These are phyloP conservation scores for Chironex yamaguchii DNA, from an alignment of 30 jellyfish, hydroid and myxozoan species.

Conservation along the genomic window DNA sequence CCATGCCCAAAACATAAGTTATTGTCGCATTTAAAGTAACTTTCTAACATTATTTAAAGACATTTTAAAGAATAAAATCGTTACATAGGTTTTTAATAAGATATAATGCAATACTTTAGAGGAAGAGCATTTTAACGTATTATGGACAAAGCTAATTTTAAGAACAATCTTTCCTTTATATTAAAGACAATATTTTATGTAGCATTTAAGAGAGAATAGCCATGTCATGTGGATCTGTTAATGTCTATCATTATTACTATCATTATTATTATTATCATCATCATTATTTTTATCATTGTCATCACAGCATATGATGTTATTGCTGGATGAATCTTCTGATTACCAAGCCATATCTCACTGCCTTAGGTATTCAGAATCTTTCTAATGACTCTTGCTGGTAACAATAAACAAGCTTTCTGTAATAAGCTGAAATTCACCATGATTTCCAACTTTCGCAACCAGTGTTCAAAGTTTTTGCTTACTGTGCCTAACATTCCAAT, in stretches of 20 bases:
- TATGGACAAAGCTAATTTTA: too few species aligned
- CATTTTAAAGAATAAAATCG: not conserved
- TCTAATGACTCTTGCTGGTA: not conserved
- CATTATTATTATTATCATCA: not conserved
- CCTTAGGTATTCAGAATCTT: not conserved
- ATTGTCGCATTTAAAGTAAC: slow-evolving; percentile 14
- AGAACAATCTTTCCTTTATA: too few species aligned
- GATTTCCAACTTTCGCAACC: not conserved
- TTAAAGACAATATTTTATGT: slow-evolving; percentile 9
- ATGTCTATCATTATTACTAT: not conserved
- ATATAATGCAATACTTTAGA: not conserved
- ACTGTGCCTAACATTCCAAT: not conserved
- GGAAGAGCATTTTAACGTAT: not conserved
- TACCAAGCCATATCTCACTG: not conserved
- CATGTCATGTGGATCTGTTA: not conserved
- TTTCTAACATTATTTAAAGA: slow-evolving; percentile 7
- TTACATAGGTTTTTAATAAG: slow-evolving; percentile 27
- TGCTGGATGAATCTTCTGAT: not conserved
- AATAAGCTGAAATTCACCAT: not conserved
- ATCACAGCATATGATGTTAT: not conserved
- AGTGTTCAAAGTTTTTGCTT: not conserved
- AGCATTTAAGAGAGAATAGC: not conserved
- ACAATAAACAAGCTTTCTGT: not conserved
- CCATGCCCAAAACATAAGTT: slow-evolving; percentile 24
- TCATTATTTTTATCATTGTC: not conserved